A percentile compares a stretch with the other conserved stretches of the same genome.
Evolutionary conservation across 2,888 invertebrate genomes (phyloP).

Genomic region (Lathronympha strigana): DNA sequence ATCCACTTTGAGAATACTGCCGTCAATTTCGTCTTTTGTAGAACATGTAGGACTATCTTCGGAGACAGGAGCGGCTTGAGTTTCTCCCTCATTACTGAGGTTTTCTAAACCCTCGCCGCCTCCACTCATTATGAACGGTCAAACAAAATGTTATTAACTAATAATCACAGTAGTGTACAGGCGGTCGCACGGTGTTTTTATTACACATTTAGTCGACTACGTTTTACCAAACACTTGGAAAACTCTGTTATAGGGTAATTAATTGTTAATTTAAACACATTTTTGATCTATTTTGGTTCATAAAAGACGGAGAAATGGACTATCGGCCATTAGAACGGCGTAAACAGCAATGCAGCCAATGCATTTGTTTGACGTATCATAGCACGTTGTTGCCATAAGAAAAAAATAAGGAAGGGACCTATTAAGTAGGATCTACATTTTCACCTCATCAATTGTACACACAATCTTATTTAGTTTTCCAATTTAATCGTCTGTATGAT

Average conservation of each 20-base stretch:
- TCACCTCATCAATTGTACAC: too few species aligned
- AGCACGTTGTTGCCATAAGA: neutral
- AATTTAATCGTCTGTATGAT: too few species aligned
- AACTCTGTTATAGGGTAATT: neutral
- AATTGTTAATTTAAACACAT: constrained; percentile 7
- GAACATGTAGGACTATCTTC: constrained; percentile 2
- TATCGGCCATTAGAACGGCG: constrained; percentile 20
- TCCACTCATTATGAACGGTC: constrained; percentile 27
- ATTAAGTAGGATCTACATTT: neutral
- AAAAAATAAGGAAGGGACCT: neutral
- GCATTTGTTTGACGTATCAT: constrained; percentile 15
- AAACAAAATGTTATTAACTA: constrained; percentile 4
- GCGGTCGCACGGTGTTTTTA: neutral
- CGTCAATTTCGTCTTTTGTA: neutral
- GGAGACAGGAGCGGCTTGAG: neutral
- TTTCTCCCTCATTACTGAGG: constrained; percentile 17
- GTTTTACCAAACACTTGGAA: neutral
- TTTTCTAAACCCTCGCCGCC: constrained; percentile 17
- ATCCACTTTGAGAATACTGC: neutral
- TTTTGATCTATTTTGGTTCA: constrained; percentile 6
- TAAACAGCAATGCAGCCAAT: constrained; percentile 10
- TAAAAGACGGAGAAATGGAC: constrained; percentile 1
- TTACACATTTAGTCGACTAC: constrained; percentile 14
- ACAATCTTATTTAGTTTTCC: too few species aligned
- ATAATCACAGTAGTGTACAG: neutral